These are phyloP conservation scores for Hypsopygia costalis DNA, from an alignment of 2,888 invertebrate genomes.

Conservation along the genomic window DNA sequence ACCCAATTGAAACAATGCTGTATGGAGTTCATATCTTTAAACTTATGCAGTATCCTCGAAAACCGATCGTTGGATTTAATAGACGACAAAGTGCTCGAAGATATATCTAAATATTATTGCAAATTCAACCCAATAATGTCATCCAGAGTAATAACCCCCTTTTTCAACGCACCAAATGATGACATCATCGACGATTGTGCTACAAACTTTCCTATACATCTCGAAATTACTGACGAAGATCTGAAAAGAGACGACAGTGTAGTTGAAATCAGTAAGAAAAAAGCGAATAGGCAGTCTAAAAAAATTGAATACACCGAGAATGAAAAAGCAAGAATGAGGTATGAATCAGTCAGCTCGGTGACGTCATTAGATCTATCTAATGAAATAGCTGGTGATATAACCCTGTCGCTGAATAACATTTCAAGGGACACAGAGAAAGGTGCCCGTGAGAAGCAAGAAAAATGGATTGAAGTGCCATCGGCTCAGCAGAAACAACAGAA, in stretches of 20 bases:
- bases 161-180: constrained; percentile 82
- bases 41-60: constrained; percentile 86
- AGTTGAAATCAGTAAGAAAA: constrained; percentile 54
- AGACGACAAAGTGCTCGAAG: constrained; percentile 81
- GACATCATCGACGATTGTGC: constrained; percentile 70
- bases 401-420: constrained; percentile 56
- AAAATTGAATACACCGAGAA: constrained; percentile 68
- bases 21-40: constrained; percentile 89
- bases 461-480: constrained; percentile 71
- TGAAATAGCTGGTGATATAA: constrained; percentile 60
- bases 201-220: constrained; percentile 59
- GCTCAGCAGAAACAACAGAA: constrained; percentile 69
- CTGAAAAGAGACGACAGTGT: constrained; percentile 65
- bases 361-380: constrained; percentile 62
- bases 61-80: constrained; percentile 83
- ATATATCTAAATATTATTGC: constrained; percentile 85
- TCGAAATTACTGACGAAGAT: constrained; percentile 73
- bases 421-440: constrained; percentile 47
- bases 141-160: constrained; percentile 85
- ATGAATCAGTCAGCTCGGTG: constrained; percentile 64
- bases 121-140: constrained; percentile 81
- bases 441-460: constrained; percentile 43
- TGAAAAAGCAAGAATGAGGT: constrained; percentile 65
- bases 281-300: constrained; percentile 55
- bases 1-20: constrained; percentile 85